A percentile compares a stretch with the other conserved stretches of the same genome.
phyloP scores from a whole-genome alignment of 2,113 vertebrate genomes.

The Ariopsis seemanni region DNA sequence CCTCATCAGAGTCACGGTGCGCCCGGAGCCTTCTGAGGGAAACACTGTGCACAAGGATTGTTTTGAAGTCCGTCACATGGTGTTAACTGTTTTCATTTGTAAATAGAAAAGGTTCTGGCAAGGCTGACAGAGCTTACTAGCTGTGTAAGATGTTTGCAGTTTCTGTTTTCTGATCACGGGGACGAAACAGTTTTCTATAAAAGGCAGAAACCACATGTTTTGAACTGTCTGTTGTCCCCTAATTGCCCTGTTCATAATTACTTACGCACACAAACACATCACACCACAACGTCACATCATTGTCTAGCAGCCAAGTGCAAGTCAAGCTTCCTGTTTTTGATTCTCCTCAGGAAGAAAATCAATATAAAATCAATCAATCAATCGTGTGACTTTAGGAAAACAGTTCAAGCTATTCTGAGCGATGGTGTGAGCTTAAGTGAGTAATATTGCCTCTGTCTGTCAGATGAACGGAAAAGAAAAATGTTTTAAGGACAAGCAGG shows the following conservation, averaged over 20 bases:
- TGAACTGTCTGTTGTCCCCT: constrained; percentile 29
- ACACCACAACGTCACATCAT: constrained; percentile 12
- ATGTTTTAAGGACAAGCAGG: constrained; percentile 10
- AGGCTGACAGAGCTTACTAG: no score
- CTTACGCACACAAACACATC: constrained; percentile 13
- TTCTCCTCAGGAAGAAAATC: not conserved
- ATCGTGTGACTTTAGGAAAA: not conserved
- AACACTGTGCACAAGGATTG: not conserved
- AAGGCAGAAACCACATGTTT: constrained; percentile 35
- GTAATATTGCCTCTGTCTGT: not conserved
- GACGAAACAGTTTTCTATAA: not conserved
- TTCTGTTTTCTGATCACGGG: constrained; percentile 29
- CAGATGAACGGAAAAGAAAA: not conserved
- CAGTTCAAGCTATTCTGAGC: not conserved
- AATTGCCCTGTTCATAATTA: not conserved
- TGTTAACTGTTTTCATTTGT: no score
- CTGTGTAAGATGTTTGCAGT: not conserved
- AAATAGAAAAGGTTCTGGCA: not conserved
- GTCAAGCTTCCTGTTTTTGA: not conserved
- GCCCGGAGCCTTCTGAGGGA: not conserved
- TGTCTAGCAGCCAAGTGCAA: not conserved
- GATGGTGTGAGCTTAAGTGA: not conserved
- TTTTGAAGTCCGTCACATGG: not conserved
- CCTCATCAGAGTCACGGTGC: not conserved
- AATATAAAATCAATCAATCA: not conserved